phyloP scores from a whole-genome alignment of 2,888 invertebrate species.

The Eupithecia exiguata region DNA sequence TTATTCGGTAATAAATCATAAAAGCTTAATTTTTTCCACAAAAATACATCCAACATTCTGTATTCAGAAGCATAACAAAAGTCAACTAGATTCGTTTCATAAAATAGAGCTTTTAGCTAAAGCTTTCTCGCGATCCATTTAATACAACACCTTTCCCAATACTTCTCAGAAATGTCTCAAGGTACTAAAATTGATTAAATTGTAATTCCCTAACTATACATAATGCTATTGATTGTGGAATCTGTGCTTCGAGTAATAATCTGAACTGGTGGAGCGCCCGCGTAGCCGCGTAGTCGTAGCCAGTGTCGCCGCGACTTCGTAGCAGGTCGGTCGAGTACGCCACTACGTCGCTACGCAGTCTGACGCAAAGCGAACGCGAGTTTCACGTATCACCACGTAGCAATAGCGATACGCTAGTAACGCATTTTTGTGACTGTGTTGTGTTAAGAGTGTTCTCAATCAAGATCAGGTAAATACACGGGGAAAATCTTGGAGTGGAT shows the following conservation, averaged over 20 bases:
- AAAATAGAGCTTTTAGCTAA: background rate
- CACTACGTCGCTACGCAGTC: conserved; percentile 51
- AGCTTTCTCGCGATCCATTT: background rate
- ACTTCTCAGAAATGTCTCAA: conserved; percentile 9
- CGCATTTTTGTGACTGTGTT: conserved; percentile 58
- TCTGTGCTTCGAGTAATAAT: conserved; percentile 76
- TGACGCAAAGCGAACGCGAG: conserved; percentile 43
- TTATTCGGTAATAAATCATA: background rate
- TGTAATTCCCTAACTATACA: conserved; percentile 47
- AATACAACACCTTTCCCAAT: conserved; percentile 11
- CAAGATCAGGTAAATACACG: conserved; percentile 60
- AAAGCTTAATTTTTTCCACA: background rate
- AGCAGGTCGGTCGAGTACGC: conserved; percentile 61
- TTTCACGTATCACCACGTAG: conserved; percentile 35
- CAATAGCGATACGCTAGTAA: conserved; percentile 23
- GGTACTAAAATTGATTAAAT: conserved; percentile 20
- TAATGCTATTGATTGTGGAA: conserved; percentile 76
- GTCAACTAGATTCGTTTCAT: background rate
- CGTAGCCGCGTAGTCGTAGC: conserved; percentile 76
- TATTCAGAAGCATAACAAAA: background rate
- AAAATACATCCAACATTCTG: background rate
- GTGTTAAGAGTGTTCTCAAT: conserved; percentile 50
- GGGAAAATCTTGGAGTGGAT: conserved; percentile 50
- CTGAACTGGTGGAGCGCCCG: conserved; percentile 71
- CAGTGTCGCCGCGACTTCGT: conserved; percentile 75